phyloP scores from a whole-genome alignment of 2,888 invertebrate species.

The Mythimna ferrago region DNA sequence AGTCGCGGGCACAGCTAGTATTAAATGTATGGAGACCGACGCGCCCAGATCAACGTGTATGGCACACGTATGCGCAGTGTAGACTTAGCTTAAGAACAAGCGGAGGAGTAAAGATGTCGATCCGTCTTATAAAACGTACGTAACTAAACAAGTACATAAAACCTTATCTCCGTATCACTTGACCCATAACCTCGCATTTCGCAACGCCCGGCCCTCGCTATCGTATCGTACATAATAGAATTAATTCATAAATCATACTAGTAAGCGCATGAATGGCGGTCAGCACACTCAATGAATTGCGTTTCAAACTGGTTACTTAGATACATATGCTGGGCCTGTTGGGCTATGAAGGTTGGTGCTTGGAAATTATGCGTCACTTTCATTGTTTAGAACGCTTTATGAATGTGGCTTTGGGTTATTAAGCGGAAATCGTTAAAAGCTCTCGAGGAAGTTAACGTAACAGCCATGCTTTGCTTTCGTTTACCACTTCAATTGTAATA shows the following conservation, averaged over 20 bases:
- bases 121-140: slow-evolving; percentile 6
- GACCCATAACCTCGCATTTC: slow-evolving; percentile 63
- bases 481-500: neutral
- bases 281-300: slow-evolving; percentile 66
- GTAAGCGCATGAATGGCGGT: slow-evolving; percentile 64
- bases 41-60: too few relatives aligned
- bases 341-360: slow-evolving; percentile 42
- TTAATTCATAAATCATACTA: slow-evolving; percentile 72
- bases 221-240: slow-evolving; percentile 61
- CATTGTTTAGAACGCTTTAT: slow-evolving; percentile 14
- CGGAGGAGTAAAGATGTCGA: neutral
- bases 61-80: too few relatives aligned
- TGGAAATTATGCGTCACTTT: slow-evolving; percentile 40
- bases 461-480: neutral
- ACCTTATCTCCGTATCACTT: slow-evolving; percentile 54
- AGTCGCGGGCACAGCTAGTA: too few relatives aligned
- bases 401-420: neutral
- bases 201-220: slow-evolving; percentile 47
- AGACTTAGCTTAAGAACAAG: too few relatives aligned
- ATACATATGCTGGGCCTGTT: slow-evolving; percentile 25
- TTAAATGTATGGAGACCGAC: too few relatives aligned
- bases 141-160: slow-evolving; percentile 25
- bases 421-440: neutral
- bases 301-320: slow-evolving; percentile 51
- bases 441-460: neutral